These are phyloP conservation scores for Branchellion lobata DNA, from an alignment of 2,888 invertebrate species.

Conservation along the genomic window DNA sequence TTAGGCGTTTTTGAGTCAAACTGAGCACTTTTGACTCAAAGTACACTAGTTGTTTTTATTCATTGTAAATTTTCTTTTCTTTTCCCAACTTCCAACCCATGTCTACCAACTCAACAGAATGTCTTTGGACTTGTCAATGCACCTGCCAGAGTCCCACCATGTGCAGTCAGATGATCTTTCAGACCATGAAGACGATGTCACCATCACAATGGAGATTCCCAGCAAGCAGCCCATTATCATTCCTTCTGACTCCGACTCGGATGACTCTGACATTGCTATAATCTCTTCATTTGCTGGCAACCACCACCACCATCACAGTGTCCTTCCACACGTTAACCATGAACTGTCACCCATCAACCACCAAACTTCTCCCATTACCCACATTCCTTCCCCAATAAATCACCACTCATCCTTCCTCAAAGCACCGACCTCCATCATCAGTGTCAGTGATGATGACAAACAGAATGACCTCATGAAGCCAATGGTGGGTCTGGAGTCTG, in stretches of 20 bases:
- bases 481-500: conserved; percentile 22
- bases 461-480: background rate
- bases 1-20: too few relatives aligned
- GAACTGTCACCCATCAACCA: background rate
- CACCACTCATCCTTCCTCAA: conserved; percentile 4
- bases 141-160: background rate
- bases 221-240: conserved; percentile 39
- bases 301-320: background rate
- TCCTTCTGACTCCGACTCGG: conserved; percentile 40
- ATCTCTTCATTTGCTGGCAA: background rate
- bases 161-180: background rate
- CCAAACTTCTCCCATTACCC: too few relatives aligned
- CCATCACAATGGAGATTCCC: conserved; percentile 43
- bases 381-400: background rate
- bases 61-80: too few relatives aligned
- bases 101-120: too few relatives aligned
- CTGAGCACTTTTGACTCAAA: too few relatives aligned
- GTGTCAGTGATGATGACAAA: background rate
- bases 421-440: background rate
- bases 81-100: too few relatives aligned
- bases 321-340: too few relatives aligned
- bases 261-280: conserved; percentile 43
- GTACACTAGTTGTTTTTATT: too few relatives aligned
- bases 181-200: conserved; percentile 41
- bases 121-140: conserved; percentile 32